Evolutionary conservation across 2,888 invertebrate genomes (phyloP), one percentile per base, ranked within the genome.

Genomic region (Tachina lurida): DNA sequence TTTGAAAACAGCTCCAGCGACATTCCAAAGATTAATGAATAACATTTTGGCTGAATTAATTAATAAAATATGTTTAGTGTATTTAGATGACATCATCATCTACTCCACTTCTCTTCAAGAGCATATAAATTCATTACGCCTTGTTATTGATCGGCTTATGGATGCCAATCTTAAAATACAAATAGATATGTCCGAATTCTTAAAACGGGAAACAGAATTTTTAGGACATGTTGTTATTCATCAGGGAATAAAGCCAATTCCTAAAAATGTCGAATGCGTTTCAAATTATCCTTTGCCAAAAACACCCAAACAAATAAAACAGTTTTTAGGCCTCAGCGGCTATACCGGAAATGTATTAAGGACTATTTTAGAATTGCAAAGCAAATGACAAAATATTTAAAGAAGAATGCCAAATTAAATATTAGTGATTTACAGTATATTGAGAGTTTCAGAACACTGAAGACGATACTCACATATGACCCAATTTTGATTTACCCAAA

Each of bases 51-150:
- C 10, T 47, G 47, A 47, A 5, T 47, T 8, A 47, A 0, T 47
- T 13, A 13, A 13, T 13, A 47, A 10, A 5, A 47, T 47, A 13
- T 47, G 47, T 47, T 47, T 47, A 10, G 47, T 47, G 4, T 47
- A 47, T 13, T 13, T 47, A 13, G 47, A 47, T 13, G 47, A 47
- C 12, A 78, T 79, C 22, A 22, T 22, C 22, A 22, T 22, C 22
- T 22, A 22, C 22, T 22, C 71, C 1, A 71, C 78, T 1, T 79
- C 79, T 13, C 71, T 79, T 10, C 71, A 79, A 41, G 73, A 73
- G 13, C 70, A 70, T 39, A 15, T 70, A 1, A 56, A 56, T n/a
- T 3, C 70, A 56, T n/a, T 70, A 31, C 13, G 22, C 15, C 70
- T 9, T 9, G 56, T 70, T 4, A 15, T 70, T 22, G 12, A 60